A percentile compares a stretch with the other conserved stretches of the same genome.
Evolutionary conservation across 2,888 invertebrate genomes (phyloP).

Genomic region (Lasioglossum zephyrum): DNA sequence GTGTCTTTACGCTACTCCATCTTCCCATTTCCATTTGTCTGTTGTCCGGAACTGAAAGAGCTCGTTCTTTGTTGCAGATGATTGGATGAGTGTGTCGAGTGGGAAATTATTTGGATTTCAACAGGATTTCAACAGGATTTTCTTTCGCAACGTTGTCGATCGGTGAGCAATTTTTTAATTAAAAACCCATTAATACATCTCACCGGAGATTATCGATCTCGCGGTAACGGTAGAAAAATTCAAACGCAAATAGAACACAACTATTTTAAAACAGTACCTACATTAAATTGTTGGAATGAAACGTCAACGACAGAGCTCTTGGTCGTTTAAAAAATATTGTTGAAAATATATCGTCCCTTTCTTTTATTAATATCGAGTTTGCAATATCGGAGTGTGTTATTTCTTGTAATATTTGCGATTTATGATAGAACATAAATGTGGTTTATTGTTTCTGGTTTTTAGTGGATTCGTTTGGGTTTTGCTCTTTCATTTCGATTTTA

Average conservation of each 20-base stretch:
- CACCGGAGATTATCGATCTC: background rate
- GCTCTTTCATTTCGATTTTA: background rate
- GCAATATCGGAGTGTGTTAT: background rate
- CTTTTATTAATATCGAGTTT: background rate
- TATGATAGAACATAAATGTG: background rate
- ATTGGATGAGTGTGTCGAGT: background rate
- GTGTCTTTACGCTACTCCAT: background rate
- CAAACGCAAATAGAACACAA: background rate
- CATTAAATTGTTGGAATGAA: background rate
- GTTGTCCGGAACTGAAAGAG: background rate
- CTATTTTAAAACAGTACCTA: background rate
- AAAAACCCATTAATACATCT: background rate
- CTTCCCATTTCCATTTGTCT: background rate
- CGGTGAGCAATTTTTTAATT: slow-evolving; percentile 31
- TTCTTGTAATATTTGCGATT: background rate
- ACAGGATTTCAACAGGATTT: background rate
- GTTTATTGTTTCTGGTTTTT: background rate
- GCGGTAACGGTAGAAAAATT: background rate
- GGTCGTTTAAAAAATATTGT: background rate
- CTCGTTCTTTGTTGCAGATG: slow-evolving; percentile 18
- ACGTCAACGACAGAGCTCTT: background rate
- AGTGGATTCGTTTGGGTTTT: background rate
- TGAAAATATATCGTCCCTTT: background rate
- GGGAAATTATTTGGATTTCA: background rate
- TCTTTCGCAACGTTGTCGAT: background rate